Conservation (phyloP, 2,113 vertebrate species). For the Cariama cristata region DNA sequence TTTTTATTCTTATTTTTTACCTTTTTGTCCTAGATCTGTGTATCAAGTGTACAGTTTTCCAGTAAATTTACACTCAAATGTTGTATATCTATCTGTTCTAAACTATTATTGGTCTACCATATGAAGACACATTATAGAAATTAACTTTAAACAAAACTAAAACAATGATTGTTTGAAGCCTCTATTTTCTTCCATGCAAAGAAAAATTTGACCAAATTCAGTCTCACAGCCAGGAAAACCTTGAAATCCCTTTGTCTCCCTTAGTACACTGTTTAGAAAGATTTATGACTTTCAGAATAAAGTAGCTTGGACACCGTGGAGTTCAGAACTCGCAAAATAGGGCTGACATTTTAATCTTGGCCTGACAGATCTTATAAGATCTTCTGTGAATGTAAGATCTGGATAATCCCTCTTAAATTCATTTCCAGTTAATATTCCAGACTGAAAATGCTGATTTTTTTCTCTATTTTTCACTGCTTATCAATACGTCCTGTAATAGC, state of each 20-base stretch:
- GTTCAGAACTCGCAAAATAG: background rate
- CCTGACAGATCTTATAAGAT: background rate
- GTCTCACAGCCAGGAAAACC: background rate
- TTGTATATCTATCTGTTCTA: background rate
- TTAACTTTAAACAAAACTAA: background rate
- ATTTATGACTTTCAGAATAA: background rate
- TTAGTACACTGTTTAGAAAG: background rate
- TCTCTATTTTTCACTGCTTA: background rate
- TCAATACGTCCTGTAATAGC: background rate
- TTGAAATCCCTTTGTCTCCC: background rate
- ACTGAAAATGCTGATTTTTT: background rate
- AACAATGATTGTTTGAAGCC: background rate
- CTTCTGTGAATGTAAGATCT: background rate
- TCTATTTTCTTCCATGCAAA: background rate
- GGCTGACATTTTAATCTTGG: background rate
- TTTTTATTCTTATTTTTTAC: background rate
- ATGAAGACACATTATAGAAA: background rate
- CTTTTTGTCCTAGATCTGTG: background rate
- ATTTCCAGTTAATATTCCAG: background rate
- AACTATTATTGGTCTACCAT: background rate
- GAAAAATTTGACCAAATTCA: background rate
- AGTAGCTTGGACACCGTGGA: background rate
- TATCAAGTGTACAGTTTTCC: background rate
- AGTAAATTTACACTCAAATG: background rate
- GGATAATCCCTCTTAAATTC: background rate